Percentiles rank a stretch among this genome's conserved stretches.
phyloP scores from a whole-genome alignment of 2,888 invertebrate genomes.

The Apodemia zela region DNA sequence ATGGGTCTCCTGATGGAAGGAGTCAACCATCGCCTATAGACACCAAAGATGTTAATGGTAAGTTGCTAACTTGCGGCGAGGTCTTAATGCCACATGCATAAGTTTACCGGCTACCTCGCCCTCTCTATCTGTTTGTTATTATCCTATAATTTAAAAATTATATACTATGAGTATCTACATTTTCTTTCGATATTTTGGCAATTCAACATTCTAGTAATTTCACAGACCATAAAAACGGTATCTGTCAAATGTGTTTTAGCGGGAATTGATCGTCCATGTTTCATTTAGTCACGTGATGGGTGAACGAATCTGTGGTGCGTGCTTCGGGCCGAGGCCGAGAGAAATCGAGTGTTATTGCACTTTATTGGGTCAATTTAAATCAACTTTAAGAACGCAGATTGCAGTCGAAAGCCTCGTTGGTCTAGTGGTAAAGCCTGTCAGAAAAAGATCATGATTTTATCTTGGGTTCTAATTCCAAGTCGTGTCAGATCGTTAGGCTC shows the following conservation, averaged over 20 bases:
- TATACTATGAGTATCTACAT: no score
- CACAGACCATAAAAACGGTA: slow-evolving; percentile 6
- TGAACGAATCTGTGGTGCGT: slow-evolving; percentile 40
- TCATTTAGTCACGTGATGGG: slow-evolving; percentile 27
- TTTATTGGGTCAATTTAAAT: slow-evolving; percentile 22
- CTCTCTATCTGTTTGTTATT: no score
- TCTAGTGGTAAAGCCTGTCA: background rate
- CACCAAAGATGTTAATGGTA: no score
- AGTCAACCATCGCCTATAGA: no score
- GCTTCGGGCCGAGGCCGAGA: slow-evolving; percentile 63
- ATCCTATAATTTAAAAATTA: no score
- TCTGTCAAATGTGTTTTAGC: slow-evolving; percentile 12
- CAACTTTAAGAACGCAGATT: slow-evolving; percentile 12
- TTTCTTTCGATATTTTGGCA: background rate
- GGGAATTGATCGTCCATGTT: slow-evolving; percentile 18
- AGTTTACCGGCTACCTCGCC: no score
- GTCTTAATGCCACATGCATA: no score
- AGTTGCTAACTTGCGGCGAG: no score
- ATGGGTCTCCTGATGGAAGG: no score
- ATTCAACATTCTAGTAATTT: background rate
- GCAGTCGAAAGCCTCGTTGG: background rate
- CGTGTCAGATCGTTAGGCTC: no score
- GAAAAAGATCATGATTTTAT: background rate
- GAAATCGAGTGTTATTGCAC: slow-evolving; percentile 59
- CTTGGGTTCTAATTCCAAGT: background rate